Base-by-base conservation (phyloP, 2,888 invertebrate genomes). In the Ferrisia virgata region DNA sequence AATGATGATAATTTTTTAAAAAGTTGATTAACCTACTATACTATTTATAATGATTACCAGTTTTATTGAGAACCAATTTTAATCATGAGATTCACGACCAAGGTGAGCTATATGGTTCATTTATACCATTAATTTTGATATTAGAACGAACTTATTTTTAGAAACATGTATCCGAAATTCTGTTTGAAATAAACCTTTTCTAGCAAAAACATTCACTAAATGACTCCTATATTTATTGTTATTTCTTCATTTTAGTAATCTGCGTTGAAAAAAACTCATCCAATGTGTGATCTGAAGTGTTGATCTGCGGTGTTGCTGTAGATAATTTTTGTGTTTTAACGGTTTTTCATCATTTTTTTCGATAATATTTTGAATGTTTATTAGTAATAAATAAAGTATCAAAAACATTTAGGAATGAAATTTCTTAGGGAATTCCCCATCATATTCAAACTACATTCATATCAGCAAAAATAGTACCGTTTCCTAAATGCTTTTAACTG, bases 61-160 rank as follows among this genome's bases (percentile, higher is more conserved):
- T 36, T 76, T 36, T 28, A 9, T 40, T 15, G 18, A 39, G 28
- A 82, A 83, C 76, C 11, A 36, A 83, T 40, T 47, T 40, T 53
- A 43, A 76, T 43, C 36, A 83, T 83, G 83, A 83, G 83, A 83
- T 83, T 83, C 72, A 72, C 83, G n/a, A 83, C 76, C 76, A 83
- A 83, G 83, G 83, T 83, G 69, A 83, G 83, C 72, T 28, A 58
- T 81, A 53, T 36, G 72, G 72, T 76, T 36, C 72, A 36, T 76
- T 76, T 76, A 36, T 76, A 36, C 36, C 36, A 33, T 33, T 22
- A 76, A 76, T 36, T 36, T 69, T 18, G 18, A n/a, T 36, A 36
- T 76, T 18, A 53, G 18, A 31, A 31, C 36, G 11, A 64, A 76
- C 36, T 76, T 76, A 76, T 76, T 76, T 76, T 76, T 76, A 76